Evolutionary conservation across 2,888 invertebrate genomes (phyloP).

Genomic region (Plagiodera versicolora): DNA sequence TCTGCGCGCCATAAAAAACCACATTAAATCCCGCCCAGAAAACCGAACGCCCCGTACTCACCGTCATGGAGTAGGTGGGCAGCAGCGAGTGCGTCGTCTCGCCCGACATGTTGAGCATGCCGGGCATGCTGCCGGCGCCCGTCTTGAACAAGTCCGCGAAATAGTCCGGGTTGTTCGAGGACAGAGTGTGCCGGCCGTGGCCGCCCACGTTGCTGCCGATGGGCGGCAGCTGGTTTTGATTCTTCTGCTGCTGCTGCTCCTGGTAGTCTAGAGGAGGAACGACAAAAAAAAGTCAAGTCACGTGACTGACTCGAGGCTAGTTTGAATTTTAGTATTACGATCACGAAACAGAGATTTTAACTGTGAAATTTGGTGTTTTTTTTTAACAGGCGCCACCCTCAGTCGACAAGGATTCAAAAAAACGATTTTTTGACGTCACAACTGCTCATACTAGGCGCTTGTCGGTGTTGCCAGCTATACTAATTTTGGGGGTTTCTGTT

Average conservation of each 20-base stretch:
- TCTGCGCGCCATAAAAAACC: background rate
- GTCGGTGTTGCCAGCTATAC: no score
- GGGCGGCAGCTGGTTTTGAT: conserved; percentile 45
- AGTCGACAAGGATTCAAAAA: no score
- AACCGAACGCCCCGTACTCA: no score
- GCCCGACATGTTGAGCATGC: conserved; percentile 55
- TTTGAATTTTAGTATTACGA: no score
- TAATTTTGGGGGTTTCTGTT: no score
- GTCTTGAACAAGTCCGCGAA: conserved; percentile 36
- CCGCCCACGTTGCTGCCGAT: conserved; percentile 50
- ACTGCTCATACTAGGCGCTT: no score
- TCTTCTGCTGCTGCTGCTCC: conserved; percentile 41
- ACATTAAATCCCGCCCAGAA: conserved; percentile 20
- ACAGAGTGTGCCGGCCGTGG: conserved; percentile 43
- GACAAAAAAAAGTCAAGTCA: background rate
- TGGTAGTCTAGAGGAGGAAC: conserved; percentile 37
- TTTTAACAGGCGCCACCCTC: no score
- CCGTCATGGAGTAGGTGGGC: conserved; percentile 47
- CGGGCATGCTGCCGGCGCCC: conserved; percentile 49
- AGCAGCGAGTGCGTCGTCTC: no score
- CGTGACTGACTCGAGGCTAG: no score
- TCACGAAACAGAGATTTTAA: no score
- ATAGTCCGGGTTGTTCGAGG: conserved; percentile 35
- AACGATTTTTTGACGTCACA: no score
- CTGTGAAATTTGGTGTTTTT: no score